Evolutionary conservation across 2,113 vertebrate genomes (phyloP), one percentile per base, ranked within the genome.

Genomic region (Ceyx melanurus): DNA sequence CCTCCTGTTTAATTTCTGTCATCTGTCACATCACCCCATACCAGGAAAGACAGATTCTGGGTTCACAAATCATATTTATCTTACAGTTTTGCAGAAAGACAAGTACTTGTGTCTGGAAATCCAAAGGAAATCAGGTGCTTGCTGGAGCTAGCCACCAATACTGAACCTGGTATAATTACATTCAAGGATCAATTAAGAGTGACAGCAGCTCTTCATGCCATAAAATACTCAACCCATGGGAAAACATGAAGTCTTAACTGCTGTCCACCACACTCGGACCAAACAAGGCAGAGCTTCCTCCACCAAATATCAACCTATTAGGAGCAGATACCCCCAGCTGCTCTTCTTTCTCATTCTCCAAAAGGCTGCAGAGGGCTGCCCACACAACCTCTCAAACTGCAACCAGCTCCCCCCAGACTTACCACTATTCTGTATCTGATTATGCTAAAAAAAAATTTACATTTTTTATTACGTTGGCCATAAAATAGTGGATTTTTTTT

Each of bases 391-490:
- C 66, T 9, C 31, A 29, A 42, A 15, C 2, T 15, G 45, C 51
- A 53, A 28, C 23, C 56, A 58, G 22, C 48, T 73, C 33, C 37
- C 35, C 33, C 18, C 11, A n/a, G 40, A 17, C 33, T 8, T 23
- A 18, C 26, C 6, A 2, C 61, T 64, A 19, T 33, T 71, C 45
- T 58, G 7, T 66, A 81, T 6, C 29, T 43, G 40, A 31, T 21
- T 12, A 43, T 31, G 28, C 18, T 22, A 26, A 43, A 43, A 64
- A 28, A 64, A 42, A 58, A 11, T 11, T 33, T 58, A 23, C 56
- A 33, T 43, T 72, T 12, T 48, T 7, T 64, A 31, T 0, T 33
- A 26, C 0, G 5, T 13, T 3, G 5, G 3, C 6, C 19, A 21
- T 14, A 54, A 67, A 86, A 77, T 6, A 7, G 37, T 1, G 9